Evolutionary conservation across 2,797 vertebrate genomes (phyloP).

Genomic region (Meda fulgida): DNA sequence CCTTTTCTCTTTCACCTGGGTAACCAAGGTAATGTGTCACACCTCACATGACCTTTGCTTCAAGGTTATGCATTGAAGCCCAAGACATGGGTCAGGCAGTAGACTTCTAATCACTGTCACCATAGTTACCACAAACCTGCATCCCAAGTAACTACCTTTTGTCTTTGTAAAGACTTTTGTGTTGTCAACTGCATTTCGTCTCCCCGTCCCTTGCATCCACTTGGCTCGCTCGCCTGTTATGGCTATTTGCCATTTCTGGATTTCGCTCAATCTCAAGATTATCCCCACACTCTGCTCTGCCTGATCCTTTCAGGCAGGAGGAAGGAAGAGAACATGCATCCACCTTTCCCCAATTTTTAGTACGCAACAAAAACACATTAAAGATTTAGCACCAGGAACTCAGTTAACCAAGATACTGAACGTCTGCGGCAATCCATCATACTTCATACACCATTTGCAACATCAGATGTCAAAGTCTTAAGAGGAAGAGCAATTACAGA

Average conservation of each 20-base stretch:
- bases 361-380: background rate
- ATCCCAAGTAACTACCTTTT: background rate
- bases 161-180: slow-evolving; percentile 18
- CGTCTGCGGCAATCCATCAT: background rate
- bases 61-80: background rate
- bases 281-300: background rate
- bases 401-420: background rate
- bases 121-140: slow-evolving; percentile 19
- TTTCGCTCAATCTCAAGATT: slow-evolving; percentile 22
- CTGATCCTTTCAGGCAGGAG: slow-evolving; percentile 9
- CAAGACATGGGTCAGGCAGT: background rate
- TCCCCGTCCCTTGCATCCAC: background rate
- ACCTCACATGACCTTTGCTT: slow-evolving; percentile 18
- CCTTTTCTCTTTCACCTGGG: slow-evolving; percentile 24
- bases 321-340: slow-evolving; percentile 7
- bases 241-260: slow-evolving; percentile 23
- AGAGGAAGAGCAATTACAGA: slow-evolving; percentile 25
- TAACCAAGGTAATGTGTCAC: slow-evolving; percentile 48
- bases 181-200: slow-evolving; percentile 21
- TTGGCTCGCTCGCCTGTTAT: background rate
- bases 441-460: background rate
- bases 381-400: background rate
- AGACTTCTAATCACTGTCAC: slow-evolving; percentile 13
- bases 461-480: background rate
- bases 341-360: background rate